Conservation (phyloP, 2,797 vertebrate genomes). For the Rhabdomys pumilio region DNA sequence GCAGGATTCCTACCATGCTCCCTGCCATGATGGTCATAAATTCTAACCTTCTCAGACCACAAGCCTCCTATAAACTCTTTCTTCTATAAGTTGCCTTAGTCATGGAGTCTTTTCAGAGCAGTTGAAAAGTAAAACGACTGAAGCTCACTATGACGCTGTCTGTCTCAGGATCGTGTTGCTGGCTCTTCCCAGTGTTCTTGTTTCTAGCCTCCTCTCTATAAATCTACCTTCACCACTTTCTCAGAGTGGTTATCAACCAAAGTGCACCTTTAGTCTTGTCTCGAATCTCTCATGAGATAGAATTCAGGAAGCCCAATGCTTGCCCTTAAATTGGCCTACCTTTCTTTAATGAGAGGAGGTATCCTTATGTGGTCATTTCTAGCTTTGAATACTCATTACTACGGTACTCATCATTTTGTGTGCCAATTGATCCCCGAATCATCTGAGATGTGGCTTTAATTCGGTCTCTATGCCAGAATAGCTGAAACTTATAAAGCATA, state of each 20-base stretch:
- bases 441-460: background rate
- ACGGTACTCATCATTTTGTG: background rate
- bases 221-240: background rate
- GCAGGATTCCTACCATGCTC: background rate
- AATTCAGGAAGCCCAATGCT: background rate
- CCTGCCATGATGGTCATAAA: background rate
- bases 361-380: background rate
- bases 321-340: background rate
- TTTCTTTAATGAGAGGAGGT: background rate
- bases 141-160: background rate
- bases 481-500: background rate
- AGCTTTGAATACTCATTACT: background rate
- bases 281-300: background rate
- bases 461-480: background rate
- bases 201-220: background rate
- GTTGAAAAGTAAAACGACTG: background rate
- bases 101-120: background rate
- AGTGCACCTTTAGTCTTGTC: background rate
- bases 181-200: background rate
- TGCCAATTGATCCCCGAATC: accelerated
- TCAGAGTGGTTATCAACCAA: background rate
- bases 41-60: background rate
- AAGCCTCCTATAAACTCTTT: background rate
- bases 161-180: background rate
- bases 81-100: background rate